Evolutionary conservation across 2,797 vertebrate genomes (phyloP), one percentile per base, ranked within the genome.

Genomic region (Melanotaenia pygmaea): DNA sequence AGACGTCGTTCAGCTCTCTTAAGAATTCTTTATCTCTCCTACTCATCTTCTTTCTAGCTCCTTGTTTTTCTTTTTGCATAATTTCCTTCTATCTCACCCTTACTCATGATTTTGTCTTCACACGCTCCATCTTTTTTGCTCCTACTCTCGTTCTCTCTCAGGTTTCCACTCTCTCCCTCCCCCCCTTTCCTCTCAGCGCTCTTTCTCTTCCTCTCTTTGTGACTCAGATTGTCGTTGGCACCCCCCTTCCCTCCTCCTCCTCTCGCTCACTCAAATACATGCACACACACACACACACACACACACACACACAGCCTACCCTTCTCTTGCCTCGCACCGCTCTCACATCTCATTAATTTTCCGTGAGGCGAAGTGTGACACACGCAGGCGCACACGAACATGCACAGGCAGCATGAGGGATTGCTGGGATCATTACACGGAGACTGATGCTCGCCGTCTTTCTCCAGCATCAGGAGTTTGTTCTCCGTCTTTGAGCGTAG

Each of bases 321-420:
- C 71, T 80, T 72, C 79, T 83, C 80, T 77, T 35, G 87, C 90
- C 79, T 89, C 77, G 68, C 90, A 88, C 80, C 72, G 82, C 88
- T 91, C 90, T 92, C 91, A 91, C 91, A 93, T 92, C 92, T 92
- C 90, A 91, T 92, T 92, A 90, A 90, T 93, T 93, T 91, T 91
- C 91, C 63, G 91, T 86, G 90, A 89, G 89, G 90, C 89, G 80
- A 92, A 90, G 90, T 92, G 92, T 93, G 87, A 91, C 90, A 89
- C 85, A 80, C 22, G 24, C 70, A 64, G 30, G 32, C 72, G 20
- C 8, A 53, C 63, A 32, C 43, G 20, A 58, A 65, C 67, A 38
- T 64, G 80, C 73, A 70, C 84, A 85, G 84, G 81, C 88, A 86
- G 88, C 81, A 79, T 86, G 85, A 90, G 86, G 84, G 86, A 88